Base-by-base conservation (phyloP, 2,797 vertebrate species). In the Sebastiscus albofasciatus region DNA sequence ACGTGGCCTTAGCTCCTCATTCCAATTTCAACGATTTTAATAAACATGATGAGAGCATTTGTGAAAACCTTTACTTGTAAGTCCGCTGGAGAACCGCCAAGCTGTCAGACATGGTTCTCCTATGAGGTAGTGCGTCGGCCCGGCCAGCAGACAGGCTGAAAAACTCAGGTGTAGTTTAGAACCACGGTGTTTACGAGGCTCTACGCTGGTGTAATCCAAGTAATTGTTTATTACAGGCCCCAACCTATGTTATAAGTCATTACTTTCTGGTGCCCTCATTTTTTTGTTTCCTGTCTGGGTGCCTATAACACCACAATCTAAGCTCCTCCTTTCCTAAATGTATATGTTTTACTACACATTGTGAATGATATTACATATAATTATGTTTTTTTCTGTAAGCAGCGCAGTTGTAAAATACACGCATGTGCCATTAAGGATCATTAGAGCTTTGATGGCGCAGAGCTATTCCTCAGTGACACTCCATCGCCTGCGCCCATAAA, bases 251-350 rank as follows among this genome's bases (percentile, higher is more conserved):
- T 89, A 87, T 82, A 83, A 84, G 85, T 91, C 86, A 92, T 93
- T 93, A 87, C 87, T 89, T 93, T 89, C 39, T 69, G 90, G 91
- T 90, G 84, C 91, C 88, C 91, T 87, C 76, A 34, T 58, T 70
- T 65, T 66, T 91, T 89, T 64, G 83, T 90, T 94, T 95, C 94
- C 94, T 94, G 93, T 91, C 92, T 92, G 84, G 88, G 62, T 87
- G 84, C 77, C 61, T 65, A 9, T n/a, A 83, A 89, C 72, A 67
- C 86, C 82, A 86, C 80, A 83, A 83, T 80, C 80, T 70, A 84
- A 85, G 68, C 91, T 81, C 86, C 88, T 87, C 90, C 87, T 72
- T 18, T 72, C 64, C 39, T 83, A 86, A 87, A 82, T 75, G 36
- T 65, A 67, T 83, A 78, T 67, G 75, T 87, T 92, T 93, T 87